A percentile compares a stretch with the other conserved stretches of the same genome.
These are phyloP conservation scores for Hippopotamus amphibius DNA, from an alignment of 2,113 vertebrate species.

Conservation along the genomic window DNA sequence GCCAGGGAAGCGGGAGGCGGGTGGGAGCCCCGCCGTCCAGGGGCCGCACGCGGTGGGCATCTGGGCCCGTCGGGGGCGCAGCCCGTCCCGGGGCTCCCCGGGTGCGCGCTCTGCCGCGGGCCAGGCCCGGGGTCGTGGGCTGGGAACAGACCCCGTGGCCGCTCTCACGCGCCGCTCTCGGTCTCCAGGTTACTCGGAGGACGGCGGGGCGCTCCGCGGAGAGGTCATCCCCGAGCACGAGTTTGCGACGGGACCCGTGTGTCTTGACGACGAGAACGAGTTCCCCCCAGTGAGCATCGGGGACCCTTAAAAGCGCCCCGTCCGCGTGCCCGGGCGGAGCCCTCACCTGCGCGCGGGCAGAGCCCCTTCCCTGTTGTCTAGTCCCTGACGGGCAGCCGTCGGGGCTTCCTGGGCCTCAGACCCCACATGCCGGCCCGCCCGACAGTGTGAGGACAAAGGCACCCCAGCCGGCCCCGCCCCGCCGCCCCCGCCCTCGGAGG, in stretches of 20 bases:
- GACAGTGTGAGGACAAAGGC: not conserved
- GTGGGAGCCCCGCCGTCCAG: accelerated
- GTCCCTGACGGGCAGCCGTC: not conserved
- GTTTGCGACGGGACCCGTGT: conserved; percentile 93
- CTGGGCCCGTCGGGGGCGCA: accelerated
- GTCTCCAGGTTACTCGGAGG: conserved; percentile 94
- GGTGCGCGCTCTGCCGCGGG: not conserved
- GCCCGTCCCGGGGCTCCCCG: accelerated
- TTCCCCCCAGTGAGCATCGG: conserved; percentile 96
- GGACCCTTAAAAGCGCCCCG: conserved; percentile 86
- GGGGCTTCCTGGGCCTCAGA: accelerated
- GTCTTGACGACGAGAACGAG: conserved; percentile 96
- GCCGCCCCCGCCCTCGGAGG: accelerated
- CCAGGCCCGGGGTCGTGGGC: accelerated
- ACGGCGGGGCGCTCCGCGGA: conserved; percentile 93
- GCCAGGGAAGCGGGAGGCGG: too few species aligned
- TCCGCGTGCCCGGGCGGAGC: conserved; percentile 71
- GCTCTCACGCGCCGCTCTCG: not conserved
- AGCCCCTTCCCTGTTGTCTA: conserved; percentile 3
- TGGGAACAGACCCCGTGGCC: accelerated
- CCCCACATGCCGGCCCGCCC: not conserved
- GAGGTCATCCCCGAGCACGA: conserved; percentile 97
- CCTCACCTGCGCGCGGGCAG: not conserved
- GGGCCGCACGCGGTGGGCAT: accelerated
- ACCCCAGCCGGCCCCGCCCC: too few species aligned